Evolutionary conservation across 2,888 invertebrate genomes (phyloP).

Genomic region (Drosophila ustulata): DNA sequence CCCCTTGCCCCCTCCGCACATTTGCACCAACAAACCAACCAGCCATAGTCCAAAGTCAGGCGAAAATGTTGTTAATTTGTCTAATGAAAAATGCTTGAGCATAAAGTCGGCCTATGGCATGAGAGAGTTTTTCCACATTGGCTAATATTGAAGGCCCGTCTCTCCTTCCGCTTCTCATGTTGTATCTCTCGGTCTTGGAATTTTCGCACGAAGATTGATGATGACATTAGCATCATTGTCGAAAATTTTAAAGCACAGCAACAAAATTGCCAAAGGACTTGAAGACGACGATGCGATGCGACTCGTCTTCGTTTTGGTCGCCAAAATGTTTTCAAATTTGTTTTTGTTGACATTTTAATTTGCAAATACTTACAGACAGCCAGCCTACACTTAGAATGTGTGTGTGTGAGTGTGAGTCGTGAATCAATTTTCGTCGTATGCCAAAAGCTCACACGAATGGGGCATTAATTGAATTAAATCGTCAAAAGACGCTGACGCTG

Average conservation of each 20-base stretch:
- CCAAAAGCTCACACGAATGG: slow-evolving; percentile 59
- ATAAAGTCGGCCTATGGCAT: slow-evolving; percentile 48
- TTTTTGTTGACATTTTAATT: slow-evolving; percentile 83
- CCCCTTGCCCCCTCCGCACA: neutral
- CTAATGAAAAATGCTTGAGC: slow-evolving; percentile 75
- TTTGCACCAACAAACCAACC: slow-evolving; percentile 5
- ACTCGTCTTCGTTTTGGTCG: slow-evolving; percentile 39
- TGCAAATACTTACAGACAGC: slow-evolving; percentile 68
- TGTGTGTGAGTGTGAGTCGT: slow-evolving; percentile 22
- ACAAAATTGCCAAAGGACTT: slow-evolving; percentile 63
- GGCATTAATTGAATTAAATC: slow-evolving; percentile 78
- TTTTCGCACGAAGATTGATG: slow-evolving; percentile 82
- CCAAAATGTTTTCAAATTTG: slow-evolving; percentile 81
- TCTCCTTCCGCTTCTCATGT: slow-evolving; percentile 15
- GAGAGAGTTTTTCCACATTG: slow-evolving; percentile 33
- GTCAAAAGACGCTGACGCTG: slow-evolving; percentile 56
- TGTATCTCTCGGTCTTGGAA: slow-evolving; percentile 41
- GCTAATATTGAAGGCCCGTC: slow-evolving; percentile 34
- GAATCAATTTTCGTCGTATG: slow-evolving; percentile 67
- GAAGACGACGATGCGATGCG: slow-evolving; percentile 32
- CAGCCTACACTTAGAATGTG: slow-evolving; percentile 2
- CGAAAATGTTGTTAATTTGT: slow-evolving; percentile 78
- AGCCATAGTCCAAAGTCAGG: slow-evolving; percentile 55
- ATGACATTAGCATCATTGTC: slow-evolving; percentile 84
- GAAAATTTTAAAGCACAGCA: slow-evolving; percentile 62